Evolutionary conservation across 1,140 invertebrate genomes (phyloP), one percentile per base, ranked within the genome.

Genomic region (Drosophila nebulosa): DNA sequence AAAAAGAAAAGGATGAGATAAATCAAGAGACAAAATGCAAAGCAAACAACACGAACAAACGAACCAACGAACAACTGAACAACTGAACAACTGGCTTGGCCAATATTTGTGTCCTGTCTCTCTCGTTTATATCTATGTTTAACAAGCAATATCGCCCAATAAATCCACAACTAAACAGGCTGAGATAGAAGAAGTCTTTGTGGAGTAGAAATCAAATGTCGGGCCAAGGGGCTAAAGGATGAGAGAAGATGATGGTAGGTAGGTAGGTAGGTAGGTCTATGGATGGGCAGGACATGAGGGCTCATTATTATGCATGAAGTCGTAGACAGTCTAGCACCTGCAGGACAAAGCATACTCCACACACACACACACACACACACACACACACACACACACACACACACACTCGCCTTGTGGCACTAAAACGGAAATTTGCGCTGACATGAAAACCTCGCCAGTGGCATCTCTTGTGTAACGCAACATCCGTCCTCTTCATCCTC

Each of bases 251-350:
- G 69, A 16, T 42, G 70, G n/a, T n/a, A 73, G 69, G 14, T 42
- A 42, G 39, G 39, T 22, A 60, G 32, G 18, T 39, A 58, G 12
- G 32, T 39, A 39, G 12, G 32, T 26, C 70, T 69, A 69, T 69
- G 22, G 30, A 12, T 32, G 46, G 65, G 46, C 53, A 59, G 71
- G 42, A 42, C 59, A 58, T 64, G 56, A 56, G 55, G 39, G 69
- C 74, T 85, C 78, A 85, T 85, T 85, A 85, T 85, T 85, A 85
- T 85, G 81, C 81, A 85, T 85, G 81, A 81, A 86, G 81, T 78
- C 78, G 78, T 80, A 73, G 78, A 71, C 81, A 81, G 81, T 81
- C 81, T 85, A 81, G 78, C 81, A 85, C 81, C 81, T 86, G 81
- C 78, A 86, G 81, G 81, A 85, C 81, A 85, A 79, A 75, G 72